Evolutionary conservation across 2,888 invertebrate species (phyloP).

Genomic region (Ametastegia equiseti): DNA sequence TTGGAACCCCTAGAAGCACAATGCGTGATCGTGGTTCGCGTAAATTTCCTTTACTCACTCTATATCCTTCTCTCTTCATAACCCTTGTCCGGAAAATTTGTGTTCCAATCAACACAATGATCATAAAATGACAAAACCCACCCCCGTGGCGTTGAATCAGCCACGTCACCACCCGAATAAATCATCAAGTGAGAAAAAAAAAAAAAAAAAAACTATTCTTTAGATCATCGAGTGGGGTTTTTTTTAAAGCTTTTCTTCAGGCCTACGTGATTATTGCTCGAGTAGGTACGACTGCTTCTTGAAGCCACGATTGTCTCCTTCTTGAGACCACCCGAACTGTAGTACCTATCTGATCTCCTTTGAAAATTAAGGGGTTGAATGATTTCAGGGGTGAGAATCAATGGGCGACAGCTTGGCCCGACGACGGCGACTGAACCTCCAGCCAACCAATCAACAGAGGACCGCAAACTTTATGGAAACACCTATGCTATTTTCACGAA

Average conservation of each 20-base stretch:
- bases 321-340: not conserved
- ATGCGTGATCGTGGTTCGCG: not conserved
- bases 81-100: not conserved
- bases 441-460: constrained; percentile 25
- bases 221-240: not conserved
- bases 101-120: not conserved
- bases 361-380: not conserved
- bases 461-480: constrained; percentile 31
- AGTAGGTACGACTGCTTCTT: not conserved
- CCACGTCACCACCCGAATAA: not conserved
- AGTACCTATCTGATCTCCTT: constrained; percentile 12
- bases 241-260: not conserved
- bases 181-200: not conserved
- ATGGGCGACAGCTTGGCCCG: not conserved
- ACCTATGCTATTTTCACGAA: constrained; percentile 21
- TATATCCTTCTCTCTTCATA: not conserved
- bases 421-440: not conserved
- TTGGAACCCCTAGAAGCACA: not conserved
- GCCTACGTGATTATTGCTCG: not conserved
- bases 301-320: not conserved
- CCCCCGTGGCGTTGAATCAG: not conserved
- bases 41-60: not conserved
- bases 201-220: not conserved
- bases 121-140: not conserved
- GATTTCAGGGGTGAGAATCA: not conserved